Evolutionary conservation across 23 tunicate genomes (phyloP), one percentile per base, ranked within the genome.

Genomic region (Styela plicata): DNA sequence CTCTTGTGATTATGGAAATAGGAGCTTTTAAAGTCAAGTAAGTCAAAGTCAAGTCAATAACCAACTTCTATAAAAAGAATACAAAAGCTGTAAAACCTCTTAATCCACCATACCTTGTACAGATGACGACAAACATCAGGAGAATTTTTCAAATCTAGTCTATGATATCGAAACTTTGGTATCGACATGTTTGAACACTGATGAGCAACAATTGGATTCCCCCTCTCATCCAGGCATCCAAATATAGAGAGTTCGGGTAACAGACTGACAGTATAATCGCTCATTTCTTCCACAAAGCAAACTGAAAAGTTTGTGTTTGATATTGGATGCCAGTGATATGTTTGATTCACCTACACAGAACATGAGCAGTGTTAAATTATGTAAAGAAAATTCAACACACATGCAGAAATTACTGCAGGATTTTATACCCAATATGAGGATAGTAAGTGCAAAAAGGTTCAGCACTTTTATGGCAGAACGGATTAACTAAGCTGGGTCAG

Each of bases 71-170:
- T n/a, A n/a, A n/a, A n/a, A n/a, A n/a, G n/a, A n/a, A n/a, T n/a
- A n/a, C n/a, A n/a, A n/a, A n/a, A n/a, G n/a, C n/a, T n/a, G n/a
- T n/a, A n/a, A n/a, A n/a, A n/a, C n/a, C n/a, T n/a, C n/a, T n/a
- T n/a, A n/a, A n/a, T n/a, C n/a, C n/a, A n/a, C n/a, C n/a, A n/a
- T 35, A 87, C 91, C 71, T 79, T 71, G 66, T 83, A 76, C 75
- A 82, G 83, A 53, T 74, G 83, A 7, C 82, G 76, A 62, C 91
- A 87, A 57, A 69, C 36, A 17, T 78, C 79, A 22, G 25, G 36
- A 25, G 31, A 35, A 31, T 66, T 21, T 52, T 36, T 74, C 63
- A 87, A 69, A 36, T 83, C 86, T 62, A 87, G 83, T 68, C 91
- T 31, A 73, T 87, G 91, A 57, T 87, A 83, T 13, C 69, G 79